phyloP scores from a whole-genome alignment of 2,888 invertebrate genomes.

The Antitype chi region DNA sequence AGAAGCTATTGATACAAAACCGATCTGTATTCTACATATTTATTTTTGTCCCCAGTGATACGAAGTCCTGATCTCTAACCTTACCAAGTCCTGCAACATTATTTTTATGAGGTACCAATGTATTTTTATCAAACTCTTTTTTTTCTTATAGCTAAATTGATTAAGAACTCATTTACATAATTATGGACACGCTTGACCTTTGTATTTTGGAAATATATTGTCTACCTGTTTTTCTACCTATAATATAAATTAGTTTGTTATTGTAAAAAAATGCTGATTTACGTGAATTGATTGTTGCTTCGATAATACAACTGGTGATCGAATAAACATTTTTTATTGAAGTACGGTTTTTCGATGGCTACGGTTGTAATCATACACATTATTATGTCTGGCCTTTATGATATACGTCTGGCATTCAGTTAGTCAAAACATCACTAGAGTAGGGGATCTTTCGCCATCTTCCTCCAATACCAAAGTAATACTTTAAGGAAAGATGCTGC shows the following conservation, averaged over 20 bases:
- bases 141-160: constrained; percentile 12
- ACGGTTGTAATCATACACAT: too few relatives aligned
- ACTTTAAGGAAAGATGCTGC: too few relatives aligned
- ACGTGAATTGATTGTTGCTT: constrained; percentile 15
- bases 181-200: constrained; percentile 40
- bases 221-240: neutral
- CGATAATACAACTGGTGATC: neutral
- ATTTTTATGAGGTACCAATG: neutral
- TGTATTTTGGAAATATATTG: constrained; percentile 26
- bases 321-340: neutral
- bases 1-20: neutral
- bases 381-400: too few relatives aligned
- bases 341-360: too few relatives aligned
- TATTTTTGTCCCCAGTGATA: neutral
- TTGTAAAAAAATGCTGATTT: constrained; percentile 1
- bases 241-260: constrained; percentile 7
- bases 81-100: neutral
- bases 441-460: too few relatives aligned
- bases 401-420: too few relatives aligned
- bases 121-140: constrained; percentile 17
- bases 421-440: too few relatives aligned
- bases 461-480: too few relatives aligned
- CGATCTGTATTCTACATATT: neutral
- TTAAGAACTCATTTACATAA: constrained; percentile 29
- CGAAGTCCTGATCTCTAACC: constrained; percentile 3